phyloP scores from a whole-genome alignment of 1,140 invertebrate species.

The Cydia fagiglandana region DNA sequence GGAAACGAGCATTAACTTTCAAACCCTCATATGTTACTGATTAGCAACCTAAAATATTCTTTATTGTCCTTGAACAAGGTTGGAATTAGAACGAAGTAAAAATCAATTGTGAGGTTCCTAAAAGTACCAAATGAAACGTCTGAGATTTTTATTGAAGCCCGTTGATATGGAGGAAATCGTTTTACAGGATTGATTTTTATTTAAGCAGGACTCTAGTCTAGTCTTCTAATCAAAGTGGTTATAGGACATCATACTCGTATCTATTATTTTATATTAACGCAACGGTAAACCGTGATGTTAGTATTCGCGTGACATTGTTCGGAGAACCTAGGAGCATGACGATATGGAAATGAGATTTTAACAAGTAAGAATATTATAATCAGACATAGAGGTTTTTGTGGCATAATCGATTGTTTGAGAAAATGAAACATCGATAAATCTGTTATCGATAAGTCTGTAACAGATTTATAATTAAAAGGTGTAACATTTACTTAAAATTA shows the following conservation, averaged over 20 bases:
- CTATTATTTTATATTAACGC: too few relatives aligned
- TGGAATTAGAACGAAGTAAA: background rate
- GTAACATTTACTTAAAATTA: too few relatives aligned
- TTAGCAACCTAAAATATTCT: background rate
- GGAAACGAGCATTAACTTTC: background rate
- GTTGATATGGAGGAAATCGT: slow-evolving; percentile 30
- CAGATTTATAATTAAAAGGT: too few relatives aligned
- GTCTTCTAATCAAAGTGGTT: slow-evolving; percentile 15
- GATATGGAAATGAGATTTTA: too few relatives aligned
- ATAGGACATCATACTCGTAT: background rate
- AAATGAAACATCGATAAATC: too few relatives aligned
- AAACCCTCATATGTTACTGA: background rate
- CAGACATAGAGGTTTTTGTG: too few relatives aligned
- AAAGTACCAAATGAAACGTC: background rate
- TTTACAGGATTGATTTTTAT: slow-evolving; percentile 21
- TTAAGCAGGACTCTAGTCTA: slow-evolving; percentile 15
- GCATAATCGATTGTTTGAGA: too few relatives aligned
- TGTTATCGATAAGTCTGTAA: too few relatives aligned
- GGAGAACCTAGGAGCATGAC: too few relatives aligned
- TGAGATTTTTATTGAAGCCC: slow-evolving; percentile 3
- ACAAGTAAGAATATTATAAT: too few relatives aligned
- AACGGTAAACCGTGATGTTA: too few relatives aligned
- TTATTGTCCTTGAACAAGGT: background rate
- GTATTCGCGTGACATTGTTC: too few relatives aligned
- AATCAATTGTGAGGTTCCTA: background rate